A percentile compares a stretch with the other conserved stretches of the same genome.
Conservation (phyloP, 2,888 invertebrate genomes). For the Eupithecia tripunctaria region DNA sequence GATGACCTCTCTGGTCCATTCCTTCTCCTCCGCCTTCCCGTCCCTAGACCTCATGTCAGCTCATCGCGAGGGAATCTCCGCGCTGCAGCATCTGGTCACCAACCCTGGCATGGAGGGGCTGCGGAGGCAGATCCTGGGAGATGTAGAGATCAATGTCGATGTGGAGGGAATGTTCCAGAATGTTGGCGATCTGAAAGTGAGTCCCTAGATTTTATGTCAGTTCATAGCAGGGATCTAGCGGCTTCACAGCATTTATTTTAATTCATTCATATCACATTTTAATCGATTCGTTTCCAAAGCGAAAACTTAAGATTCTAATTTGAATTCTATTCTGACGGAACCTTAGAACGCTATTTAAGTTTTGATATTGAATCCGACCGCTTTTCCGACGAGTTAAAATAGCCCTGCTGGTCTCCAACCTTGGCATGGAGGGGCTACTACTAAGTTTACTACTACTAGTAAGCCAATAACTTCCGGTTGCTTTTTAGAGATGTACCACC, state of each 20-base stretch:
- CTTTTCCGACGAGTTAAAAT: too few relatives aligned
- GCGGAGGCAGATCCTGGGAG: slow-evolving; percentile 53
- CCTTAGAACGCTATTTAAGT: too few relatives aligned
- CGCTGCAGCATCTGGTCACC: slow-evolving; percentile 56
- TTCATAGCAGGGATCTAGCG: too few relatives aligned
- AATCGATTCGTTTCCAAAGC: too few relatives aligned
- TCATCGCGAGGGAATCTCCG: slow-evolving; percentile 64
- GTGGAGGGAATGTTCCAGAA: slow-evolving; percentile 62
- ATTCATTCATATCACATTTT: too few relatives aligned
- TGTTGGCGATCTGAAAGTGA: slow-evolving; percentile 66
- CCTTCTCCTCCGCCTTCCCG: slow-evolving; percentile 66
- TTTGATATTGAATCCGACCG: too few relatives aligned
- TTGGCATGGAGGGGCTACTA: slow-evolving; percentile 58
- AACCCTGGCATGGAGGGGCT: slow-evolving; percentile 58
- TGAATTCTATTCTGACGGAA: too few relatives aligned
- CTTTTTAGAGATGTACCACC: too few relatives aligned
- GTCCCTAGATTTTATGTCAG: not conserved
- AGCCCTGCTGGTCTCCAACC: slow-evolving; percentile 56
- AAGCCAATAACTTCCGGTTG: too few relatives aligned
- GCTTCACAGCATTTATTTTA: slow-evolving; percentile 40
- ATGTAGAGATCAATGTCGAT: slow-evolving; percentile 55
- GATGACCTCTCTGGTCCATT: slow-evolving; percentile 68
- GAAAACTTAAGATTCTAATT: too few relatives aligned
- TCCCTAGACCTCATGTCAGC: slow-evolving; percentile 59
- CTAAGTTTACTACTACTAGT: too few relatives aligned